Evolutionary conservation across 2,113 vertebrate genomes (phyloP).

Genomic region (Nansenia antarctica): DNA sequence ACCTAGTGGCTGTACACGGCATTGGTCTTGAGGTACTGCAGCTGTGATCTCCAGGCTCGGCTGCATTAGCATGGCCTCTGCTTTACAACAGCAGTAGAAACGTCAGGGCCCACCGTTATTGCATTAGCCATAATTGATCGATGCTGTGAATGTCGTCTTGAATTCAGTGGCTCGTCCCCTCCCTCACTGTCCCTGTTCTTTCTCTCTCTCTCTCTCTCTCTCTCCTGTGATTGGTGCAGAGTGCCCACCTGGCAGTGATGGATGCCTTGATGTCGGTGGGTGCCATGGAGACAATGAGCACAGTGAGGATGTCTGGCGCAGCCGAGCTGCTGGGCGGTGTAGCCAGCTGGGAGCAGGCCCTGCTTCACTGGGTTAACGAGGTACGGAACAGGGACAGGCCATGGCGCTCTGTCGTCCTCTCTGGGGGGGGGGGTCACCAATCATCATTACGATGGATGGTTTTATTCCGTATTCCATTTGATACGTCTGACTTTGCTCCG

Average conservation of each 20-base stretch:
- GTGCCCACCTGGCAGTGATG: constrained; percentile 85
- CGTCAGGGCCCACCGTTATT: constrained; percentile 34
- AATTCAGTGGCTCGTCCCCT: neutral
- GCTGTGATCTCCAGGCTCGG: constrained; percentile 18
- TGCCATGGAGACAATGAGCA: constrained; percentile 80
- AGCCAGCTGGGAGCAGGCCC: constrained; percentile 77
- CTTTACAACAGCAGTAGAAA: constrained; percentile 13
- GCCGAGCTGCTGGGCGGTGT: constrained; percentile 58
- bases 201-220: constrained; percentile 13
- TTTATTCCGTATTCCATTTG: too few relatives aligned
- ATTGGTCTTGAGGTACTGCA: constrained; percentile 3
- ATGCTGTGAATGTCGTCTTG: constrained; percentile 11
- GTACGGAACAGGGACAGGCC: constrained; percentile 61
- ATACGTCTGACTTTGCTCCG: neutral
- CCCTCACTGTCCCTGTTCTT: constrained; percentile 33
- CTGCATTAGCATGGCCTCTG: constrained; percentile 11
- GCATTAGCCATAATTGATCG: constrained; percentile 35
- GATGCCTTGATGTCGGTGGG: constrained; percentile 85
- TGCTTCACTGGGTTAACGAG: constrained; percentile 85
- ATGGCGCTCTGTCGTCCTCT: neutral
- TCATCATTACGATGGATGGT: too few relatives aligned
- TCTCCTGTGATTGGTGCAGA: constrained; percentile 69
- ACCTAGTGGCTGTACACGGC: constrained; percentile 52
- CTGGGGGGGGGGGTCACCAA: too few relatives aligned
- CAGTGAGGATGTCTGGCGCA: constrained; percentile 62